Evolutionary conservation across 2,888 invertebrate species (phyloP).

Genomic region (Herminia tarsipennalis): DNA sequence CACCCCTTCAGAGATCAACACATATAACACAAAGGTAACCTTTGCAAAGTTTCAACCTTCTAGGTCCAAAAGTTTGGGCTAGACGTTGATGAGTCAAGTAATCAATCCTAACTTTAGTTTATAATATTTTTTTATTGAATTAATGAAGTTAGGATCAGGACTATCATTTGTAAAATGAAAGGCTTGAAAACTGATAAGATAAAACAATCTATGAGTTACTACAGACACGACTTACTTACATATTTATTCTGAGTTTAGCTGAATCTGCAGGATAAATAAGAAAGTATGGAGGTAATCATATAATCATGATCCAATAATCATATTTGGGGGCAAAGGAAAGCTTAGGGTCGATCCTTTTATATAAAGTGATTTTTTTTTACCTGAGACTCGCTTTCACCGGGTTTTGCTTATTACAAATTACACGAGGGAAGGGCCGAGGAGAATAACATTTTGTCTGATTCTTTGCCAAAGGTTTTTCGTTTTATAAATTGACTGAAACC

Average conservation of each 20-base stretch:
- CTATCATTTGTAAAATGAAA: no score
- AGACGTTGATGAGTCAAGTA: no score
- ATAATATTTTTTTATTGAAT: no score
- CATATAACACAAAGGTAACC: no score
- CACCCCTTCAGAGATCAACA: no score
- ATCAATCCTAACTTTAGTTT: no score
- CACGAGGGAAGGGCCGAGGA: constrained; percentile 39
- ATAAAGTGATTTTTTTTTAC: constrained; percentile 57
- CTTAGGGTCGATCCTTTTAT: constrained; percentile 49
- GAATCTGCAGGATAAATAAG: constrained; percentile 27
- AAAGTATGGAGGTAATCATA: constrained; percentile 47
- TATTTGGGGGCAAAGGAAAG: constrained; percentile 44
- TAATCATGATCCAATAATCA: constrained; percentile 65
- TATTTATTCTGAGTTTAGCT: neutral
- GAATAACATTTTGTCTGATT: constrained; percentile 39
- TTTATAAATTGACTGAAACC: constrained; percentile 19
- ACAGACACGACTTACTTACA: neutral
- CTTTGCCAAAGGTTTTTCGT: constrained; percentile 31
- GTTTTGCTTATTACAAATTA: constrained; percentile 58
- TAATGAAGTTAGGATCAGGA: no score
- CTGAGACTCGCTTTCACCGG: constrained; percentile 46
- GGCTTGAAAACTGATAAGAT: no score
- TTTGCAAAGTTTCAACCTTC: no score
- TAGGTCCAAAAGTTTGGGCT: no score
- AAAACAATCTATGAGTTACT: no score